Percentiles rank a stretch among this genome's conserved stretches.
Conservation (phyloP, 2,888 invertebrate genomes). For the Tuta absoluta region DNA sequence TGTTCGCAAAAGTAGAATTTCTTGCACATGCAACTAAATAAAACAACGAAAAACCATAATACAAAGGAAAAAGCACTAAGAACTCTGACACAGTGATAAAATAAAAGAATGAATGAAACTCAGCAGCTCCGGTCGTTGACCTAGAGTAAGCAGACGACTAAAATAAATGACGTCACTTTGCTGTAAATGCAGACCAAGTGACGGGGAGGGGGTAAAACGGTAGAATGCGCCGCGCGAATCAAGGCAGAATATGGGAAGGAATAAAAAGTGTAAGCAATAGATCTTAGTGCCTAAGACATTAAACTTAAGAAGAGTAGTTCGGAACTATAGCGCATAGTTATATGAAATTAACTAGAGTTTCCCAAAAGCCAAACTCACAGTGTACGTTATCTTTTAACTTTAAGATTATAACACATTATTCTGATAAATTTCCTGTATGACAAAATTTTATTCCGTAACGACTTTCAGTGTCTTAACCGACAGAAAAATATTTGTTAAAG, state of each 20-base stretch:
- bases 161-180: conserved; percentile 25
- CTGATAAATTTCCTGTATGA: no score
- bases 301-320: background rate
- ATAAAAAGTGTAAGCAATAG: conserved; percentile 3
- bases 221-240: conserved; percentile 12
- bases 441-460: no score
- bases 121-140: conserved; percentile 12
- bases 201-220: background rate
- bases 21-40: background rate
- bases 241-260: conserved; percentile 1
- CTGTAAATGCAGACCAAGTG: conserved; percentile 16
- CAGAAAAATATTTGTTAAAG: no score
- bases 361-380: no score
- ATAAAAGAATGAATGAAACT: conserved; percentile 13
- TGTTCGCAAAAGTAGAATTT: background rate
- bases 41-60: background rate
- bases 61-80: conserved; percentile 6
- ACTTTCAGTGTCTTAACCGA: no score
- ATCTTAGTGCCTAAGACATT: background rate
- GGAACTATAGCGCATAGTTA: background rate
- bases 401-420: no score
- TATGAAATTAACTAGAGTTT: no score
- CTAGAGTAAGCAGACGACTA: conserved; percentile 16
- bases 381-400: no score
- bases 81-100: conserved; percentile 11